phyloP scores from a whole-genome alignment of 2,113 vertebrate species.

The Rousettus leschenaultii region DNA sequence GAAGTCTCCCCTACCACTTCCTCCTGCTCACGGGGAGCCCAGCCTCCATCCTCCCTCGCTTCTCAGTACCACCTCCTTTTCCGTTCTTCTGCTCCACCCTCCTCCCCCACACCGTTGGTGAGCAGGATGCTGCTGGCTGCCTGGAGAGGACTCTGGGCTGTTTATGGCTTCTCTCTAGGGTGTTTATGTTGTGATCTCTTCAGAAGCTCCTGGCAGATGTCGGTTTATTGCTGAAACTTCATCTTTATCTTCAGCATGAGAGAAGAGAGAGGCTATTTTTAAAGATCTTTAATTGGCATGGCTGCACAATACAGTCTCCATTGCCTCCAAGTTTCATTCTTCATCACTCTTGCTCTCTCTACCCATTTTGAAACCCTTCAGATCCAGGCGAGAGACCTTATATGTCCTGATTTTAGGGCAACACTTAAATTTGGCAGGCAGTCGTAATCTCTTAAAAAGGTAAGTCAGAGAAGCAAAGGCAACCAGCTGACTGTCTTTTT shows the following conservation, averaged over 20 bases:
- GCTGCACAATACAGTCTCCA: neutral
- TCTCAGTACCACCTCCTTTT: neutral
- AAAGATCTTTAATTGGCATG: constrained; percentile 21
- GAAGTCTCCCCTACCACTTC: neutral
- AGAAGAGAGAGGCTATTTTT: constrained; percentile 54
- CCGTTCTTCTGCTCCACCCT: neutral
- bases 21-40: neutral
- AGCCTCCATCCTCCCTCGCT: neutral
- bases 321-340: constrained; percentile 49
- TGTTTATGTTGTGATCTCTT: constrained; percentile 51
- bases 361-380: constrained; percentile 43
- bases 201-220: constrained; percentile 56
- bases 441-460: constrained; percentile 65
- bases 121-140: neutral
- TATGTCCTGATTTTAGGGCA: constrained; percentile 63
- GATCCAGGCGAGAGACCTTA: constrained; percentile 44
- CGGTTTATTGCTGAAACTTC: constrained; percentile 63
- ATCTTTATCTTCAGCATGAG: constrained; percentile 54
- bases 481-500: constrained; percentile 11
- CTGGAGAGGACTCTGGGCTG: neutral
- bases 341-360: neutral
- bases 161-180: neutral
- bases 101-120: neutral
- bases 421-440: constrained; percentile 55
- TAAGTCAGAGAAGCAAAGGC: constrained; percentile 41